phyloP scores from a whole-genome alignment of 2,888 invertebrate genomes.

The Schizaphis graminum region DNA sequence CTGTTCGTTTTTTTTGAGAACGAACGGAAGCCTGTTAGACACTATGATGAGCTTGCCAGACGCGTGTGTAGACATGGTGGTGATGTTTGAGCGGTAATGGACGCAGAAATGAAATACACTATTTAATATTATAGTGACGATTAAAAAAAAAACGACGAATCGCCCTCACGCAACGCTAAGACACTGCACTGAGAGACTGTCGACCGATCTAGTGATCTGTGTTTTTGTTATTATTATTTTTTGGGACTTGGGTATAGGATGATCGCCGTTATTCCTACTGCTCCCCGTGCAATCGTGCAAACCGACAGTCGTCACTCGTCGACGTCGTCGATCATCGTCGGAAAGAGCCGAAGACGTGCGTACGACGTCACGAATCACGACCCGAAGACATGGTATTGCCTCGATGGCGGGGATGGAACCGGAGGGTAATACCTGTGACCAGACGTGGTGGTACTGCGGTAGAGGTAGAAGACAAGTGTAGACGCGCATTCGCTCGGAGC shows the following conservation, averaged over 20 bases:
- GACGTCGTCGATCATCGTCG: neutral
- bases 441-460: neutral
- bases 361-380: neutral
- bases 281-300: neutral
- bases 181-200: neutral
- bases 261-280: neutral
- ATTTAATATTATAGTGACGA: neutral
- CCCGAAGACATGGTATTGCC: neutral
- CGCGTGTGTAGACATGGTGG: constrained; percentile 66
- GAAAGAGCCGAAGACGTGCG: neutral
- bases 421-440: neutral
- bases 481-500: neutral
- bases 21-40: constrained; percentile 90
- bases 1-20: constrained; percentile 81
- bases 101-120: neutral
- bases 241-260: neutral
- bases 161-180: neutral
- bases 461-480: neutral
- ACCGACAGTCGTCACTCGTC: neutral
- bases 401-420: neutral
- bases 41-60: constrained; percentile 88
- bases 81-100: neutral
- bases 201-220: neutral
- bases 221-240: neutral
- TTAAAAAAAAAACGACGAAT: neutral